phyloP scores from a whole-genome alignment of 2,113 vertebrate species.

The Trichomycterus rosablanca region DNA sequence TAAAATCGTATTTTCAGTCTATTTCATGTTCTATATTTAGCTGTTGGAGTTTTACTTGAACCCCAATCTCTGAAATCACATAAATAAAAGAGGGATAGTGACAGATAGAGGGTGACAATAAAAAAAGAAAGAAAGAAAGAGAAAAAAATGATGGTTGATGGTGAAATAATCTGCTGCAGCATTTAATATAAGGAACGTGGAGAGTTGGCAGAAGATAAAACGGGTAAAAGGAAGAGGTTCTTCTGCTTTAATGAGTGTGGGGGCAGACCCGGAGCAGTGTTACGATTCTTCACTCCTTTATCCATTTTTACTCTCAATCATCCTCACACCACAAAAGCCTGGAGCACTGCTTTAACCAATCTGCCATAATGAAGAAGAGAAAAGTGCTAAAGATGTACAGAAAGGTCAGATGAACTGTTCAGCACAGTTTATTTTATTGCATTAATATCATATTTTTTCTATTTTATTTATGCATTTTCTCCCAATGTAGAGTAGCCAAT shows the following conservation, averaged over 20 bases:
- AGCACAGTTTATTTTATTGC: too few species aligned
- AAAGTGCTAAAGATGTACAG: too few species aligned
- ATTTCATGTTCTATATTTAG: conserved; percentile 42
- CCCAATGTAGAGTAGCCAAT: too few species aligned
- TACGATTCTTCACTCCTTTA: conserved; percentile 16
- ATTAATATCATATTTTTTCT: too few species aligned
- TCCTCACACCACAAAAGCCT: conserved; percentile 1
- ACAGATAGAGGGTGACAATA: conserved; percentile 4
- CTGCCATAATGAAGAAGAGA: not conserved
- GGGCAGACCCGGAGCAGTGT: conserved; percentile 33
- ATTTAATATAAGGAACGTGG: conserved; percentile 36
- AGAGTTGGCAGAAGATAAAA: conserved; percentile 21
- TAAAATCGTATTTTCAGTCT: conserved; percentile 42
- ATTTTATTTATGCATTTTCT: too few species aligned
- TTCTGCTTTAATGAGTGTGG: conserved; percentile 43
- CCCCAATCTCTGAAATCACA: conserved; percentile 38
- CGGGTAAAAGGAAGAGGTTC: conserved; percentile 24
- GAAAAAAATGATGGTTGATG: conserved; percentile 21
- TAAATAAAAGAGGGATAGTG: conserved; percentile 38
- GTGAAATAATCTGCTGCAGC: conserved; percentile 37
- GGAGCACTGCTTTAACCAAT: not conserved
- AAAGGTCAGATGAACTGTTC: too few species aligned
- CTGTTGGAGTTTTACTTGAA: conserved; percentile 37
- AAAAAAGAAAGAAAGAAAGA: conserved; percentile 15
- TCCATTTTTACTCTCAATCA: conserved; percentile 13